Base-by-base conservation (phyloP, 2,797 vertebrate species). In the Choloepus didactylus region DNA sequence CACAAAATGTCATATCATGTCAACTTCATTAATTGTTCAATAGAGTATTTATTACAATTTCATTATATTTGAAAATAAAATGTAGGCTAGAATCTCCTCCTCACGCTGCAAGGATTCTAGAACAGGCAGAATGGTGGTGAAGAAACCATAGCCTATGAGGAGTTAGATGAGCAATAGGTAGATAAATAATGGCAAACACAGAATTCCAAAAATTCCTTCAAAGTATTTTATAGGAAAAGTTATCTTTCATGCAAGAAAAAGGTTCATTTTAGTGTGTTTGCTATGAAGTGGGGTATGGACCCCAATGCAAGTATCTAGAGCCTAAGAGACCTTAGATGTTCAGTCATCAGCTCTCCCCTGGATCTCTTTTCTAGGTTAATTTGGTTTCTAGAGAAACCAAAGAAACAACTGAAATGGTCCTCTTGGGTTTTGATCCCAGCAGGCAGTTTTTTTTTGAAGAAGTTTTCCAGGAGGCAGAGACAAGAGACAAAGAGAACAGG, bases 31-130 rank as follows among this genome's bases (percentile, higher is more conserved):
- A 67, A 81, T 51, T 60, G 62, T 81, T 54, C 80, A 27, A 25
- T 1, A 69, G 72, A 83, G 56, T 46, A 16, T 38, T 70, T 49
- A 91, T 93, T 91, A 96, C 89, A 77, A 64, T 91, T 89, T 87
- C 81, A 87, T 84, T 62, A 67, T 41, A 35, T 21, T 69, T 82
- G 73, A 51, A 89, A 91, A 73, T 54, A 64, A 73, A 5, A n/a
- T n/a, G 23, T 14, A 35, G 83, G 75, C 54, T 83, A 8, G 3
- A 67, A 27, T 77, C 31, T 67, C 84, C 31, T 67, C 84, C 44
- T 80, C 46, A 29, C 31, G 64, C 46, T 31, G 67, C 6, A 31
- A 81, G 69, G 83, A 83, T 18, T 29, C 54, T 23, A 10, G 31
- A 67, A 44, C 5, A 11, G 21, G 60, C 35, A 15, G 15, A 75